These are phyloP conservation scores for Datnioides undecimradiatus DNA, from an alignment of 2,113 vertebrate genomes.

Conservation along the genomic window DNA sequence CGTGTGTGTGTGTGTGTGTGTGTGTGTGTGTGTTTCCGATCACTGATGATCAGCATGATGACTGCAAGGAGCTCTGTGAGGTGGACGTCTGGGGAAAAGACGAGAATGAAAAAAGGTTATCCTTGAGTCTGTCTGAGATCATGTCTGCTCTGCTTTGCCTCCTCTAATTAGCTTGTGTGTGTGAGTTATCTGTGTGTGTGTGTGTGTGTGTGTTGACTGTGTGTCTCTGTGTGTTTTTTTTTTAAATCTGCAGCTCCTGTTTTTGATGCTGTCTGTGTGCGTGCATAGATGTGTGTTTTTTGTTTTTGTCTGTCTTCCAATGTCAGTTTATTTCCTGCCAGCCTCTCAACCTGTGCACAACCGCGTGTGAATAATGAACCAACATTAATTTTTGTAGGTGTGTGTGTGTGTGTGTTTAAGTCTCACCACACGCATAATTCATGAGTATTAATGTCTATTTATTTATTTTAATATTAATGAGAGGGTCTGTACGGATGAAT, in stretches of 20 bases:
- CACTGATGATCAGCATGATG: slow-evolving; percentile 15
- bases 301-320: slow-evolving; percentile 5
- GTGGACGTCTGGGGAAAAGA: slow-evolving; percentile 31
- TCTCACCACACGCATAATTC: slow-evolving; percentile 69
- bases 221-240: background rate
- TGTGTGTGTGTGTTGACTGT: background rate
- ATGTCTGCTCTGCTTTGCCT: slow-evolving; percentile 28
- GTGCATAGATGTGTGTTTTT: slow-evolving; percentile 11
- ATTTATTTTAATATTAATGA: slow-evolving; percentile 79
- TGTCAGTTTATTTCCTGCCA: slow-evolving; percentile 34
- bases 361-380: slow-evolving; percentile 36
- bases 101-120: background rate
- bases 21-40: slow-evolving; percentile 5
- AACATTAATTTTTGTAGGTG: slow-evolving; percentile 1
- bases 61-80: background rate
- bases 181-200: background rate
- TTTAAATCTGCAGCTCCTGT: background rate
- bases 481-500: slow-evolving; percentile 39
- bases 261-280: background rate
- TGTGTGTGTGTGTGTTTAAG: slow-evolving; percentile 22
- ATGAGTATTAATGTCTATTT: slow-evolving; percentile 74
- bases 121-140: slow-evolving; percentile 39
- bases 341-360: slow-evolving; percentile 24
- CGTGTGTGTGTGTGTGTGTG: slow-evolving; percentile 24
- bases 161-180: slow-evolving; percentile 18